Conservation (phyloP, 2,888 invertebrate species). For the Blera fallax region DNA sequence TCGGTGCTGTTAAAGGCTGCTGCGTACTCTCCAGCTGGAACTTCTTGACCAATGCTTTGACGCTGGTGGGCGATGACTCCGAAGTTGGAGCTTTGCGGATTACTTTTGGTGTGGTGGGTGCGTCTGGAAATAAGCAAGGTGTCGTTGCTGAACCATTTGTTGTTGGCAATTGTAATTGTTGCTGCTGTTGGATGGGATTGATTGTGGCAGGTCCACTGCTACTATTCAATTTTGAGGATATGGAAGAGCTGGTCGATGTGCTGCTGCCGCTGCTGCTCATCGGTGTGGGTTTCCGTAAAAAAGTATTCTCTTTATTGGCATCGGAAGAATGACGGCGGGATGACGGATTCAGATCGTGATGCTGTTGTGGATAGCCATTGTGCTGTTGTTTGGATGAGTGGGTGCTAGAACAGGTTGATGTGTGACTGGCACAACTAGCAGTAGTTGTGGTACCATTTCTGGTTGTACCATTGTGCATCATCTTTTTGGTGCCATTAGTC, state of each 20-base stretch:
- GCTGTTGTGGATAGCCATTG: slow-evolving; percentile 51
- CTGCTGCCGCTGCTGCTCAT: slow-evolving; percentile 70
- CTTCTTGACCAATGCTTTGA: slow-evolving; percentile 81
- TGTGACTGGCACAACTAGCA: slow-evolving; percentile 61
- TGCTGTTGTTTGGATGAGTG: slow-evolving; percentile 55
- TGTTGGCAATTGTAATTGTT: slow-evolving; percentile 69
- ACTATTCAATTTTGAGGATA: slow-evolving; percentile 60
- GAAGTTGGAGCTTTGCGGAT: slow-evolving; percentile 85
- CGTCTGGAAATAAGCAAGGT: slow-evolving; percentile 84
- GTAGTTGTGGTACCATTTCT: slow-evolving; percentile 75
- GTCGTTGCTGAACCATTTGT: slow-evolving; percentile 67
- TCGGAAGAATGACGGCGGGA: slow-evolving; percentile 78
- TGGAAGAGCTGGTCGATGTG: slow-evolving; percentile 60
- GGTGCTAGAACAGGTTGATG: slow-evolving; percentile 43
- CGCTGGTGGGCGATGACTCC: slow-evolving; percentile 83
- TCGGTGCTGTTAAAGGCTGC: slow-evolving; percentile 52
- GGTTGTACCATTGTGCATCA: slow-evolving; percentile 60
- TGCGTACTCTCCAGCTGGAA: slow-evolving; percentile 79
- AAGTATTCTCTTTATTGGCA: slow-evolving; percentile 80
- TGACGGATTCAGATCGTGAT: slow-evolving; percentile 67
- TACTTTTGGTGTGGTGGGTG: slow-evolving; percentile 86
- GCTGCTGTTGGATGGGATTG: slow-evolving; percentile 74
- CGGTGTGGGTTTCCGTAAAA: slow-evolving; percentile 76
- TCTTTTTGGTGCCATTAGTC: slow-evolving; percentile 66
- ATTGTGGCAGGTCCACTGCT: slow-evolving; percentile 53